Evolutionary conservation across 2,113 vertebrate species (phyloP).

Genomic region (Muscicapa adusta): DNA sequence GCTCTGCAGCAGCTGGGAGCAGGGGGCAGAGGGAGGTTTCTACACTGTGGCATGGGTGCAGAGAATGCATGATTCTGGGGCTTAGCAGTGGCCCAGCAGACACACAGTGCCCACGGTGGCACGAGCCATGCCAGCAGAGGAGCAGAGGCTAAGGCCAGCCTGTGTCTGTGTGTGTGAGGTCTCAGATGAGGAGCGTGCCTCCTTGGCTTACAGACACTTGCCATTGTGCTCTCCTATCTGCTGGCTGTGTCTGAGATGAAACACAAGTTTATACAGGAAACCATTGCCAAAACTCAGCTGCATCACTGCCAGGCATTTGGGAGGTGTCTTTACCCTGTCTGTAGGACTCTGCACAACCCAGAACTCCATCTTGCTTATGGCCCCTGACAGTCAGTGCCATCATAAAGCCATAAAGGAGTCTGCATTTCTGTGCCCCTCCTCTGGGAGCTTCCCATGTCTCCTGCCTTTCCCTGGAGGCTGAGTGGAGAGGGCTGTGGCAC

Average conservation of each 20-base stretch:
- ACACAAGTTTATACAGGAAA: neutral
- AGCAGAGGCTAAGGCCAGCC: neutral
- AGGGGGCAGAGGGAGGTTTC: neutral
- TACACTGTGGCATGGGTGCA: neutral
- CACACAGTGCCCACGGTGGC: rapidly evolving
- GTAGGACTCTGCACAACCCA: neutral
- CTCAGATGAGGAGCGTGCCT: rapidly evolving
- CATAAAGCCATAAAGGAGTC: neutral
- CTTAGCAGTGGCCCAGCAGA: neutral
- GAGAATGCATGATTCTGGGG: neutral
- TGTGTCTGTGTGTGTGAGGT: neutral
- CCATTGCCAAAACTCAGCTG: neutral
- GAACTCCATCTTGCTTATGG: neutral
- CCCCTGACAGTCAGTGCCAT: neutral
- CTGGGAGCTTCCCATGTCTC: neutral
- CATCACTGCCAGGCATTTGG: neutral
- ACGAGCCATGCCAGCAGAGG: rapidly evolving
- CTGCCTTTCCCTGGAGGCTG: neutral
- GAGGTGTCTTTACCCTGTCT: neutral
- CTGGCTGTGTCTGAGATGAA: neutral
- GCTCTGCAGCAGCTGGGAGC: neutral
- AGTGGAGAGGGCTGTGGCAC: neutral
- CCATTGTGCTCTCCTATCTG: neutral
- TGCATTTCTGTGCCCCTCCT: neutral
- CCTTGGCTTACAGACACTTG: neutral